Evolutionary conservation across 2,797 vertebrate species (phyloP).

Genomic region (Labroides dimidiatus): DNA sequence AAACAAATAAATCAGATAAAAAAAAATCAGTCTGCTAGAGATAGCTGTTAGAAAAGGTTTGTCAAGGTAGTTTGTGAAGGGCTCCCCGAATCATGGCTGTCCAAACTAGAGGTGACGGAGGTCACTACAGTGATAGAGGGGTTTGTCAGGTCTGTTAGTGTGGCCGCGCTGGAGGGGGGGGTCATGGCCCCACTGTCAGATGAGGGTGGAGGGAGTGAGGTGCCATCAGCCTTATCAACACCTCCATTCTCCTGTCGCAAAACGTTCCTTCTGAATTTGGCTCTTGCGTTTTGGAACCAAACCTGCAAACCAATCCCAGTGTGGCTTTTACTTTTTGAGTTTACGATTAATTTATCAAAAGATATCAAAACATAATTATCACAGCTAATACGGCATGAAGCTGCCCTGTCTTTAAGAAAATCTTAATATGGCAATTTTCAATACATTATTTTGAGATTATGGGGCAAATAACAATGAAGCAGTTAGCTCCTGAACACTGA

Average conservation of each 20-base stretch:
- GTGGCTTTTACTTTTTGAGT: constrained; percentile 91
- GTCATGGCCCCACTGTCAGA: constrained; percentile 98
- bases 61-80: constrained; percentile 99
- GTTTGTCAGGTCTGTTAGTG: constrained; percentile 99
- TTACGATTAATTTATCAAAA: constrained; percentile 66
- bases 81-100: constrained; percentile 99
- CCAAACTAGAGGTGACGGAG: constrained; percentile 98
- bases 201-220: constrained; percentile 96
- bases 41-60: constrained; percentile 97
- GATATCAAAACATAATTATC: constrained; percentile 71
- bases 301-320: constrained; percentile 99
- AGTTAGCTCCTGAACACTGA: constrained; percentile 63
- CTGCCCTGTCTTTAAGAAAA: constrained; percentile 48
- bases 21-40: constrained; percentile 74
- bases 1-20: constrained; percentile 66
- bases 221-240: constrained; percentile 99
- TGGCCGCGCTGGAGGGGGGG: constrained; percentile 98
- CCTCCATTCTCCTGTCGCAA: constrained; percentile 99
- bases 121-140: constrained; percentile 99
- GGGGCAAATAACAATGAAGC: constrained; percentile 67
- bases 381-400: constrained; percentile 64
- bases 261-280: constrained; percentile 99
- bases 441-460: constrained; percentile 64
- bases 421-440: constrained; percentile 50
- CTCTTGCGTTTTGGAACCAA: constrained; percentile 99